Base-by-base conservation (phyloP, 2,888 invertebrate species). In the Lathronympha strigana region DNA sequence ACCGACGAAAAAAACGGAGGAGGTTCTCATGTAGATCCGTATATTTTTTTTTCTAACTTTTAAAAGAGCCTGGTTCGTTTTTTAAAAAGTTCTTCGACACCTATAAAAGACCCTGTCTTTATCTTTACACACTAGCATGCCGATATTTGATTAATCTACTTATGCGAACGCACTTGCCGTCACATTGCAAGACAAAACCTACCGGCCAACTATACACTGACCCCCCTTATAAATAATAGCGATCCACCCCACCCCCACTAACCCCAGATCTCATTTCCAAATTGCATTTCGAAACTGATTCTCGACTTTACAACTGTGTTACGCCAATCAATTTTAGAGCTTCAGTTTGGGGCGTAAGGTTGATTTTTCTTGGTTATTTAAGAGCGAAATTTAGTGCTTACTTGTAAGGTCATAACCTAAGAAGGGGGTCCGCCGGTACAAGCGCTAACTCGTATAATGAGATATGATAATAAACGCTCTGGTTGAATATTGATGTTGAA, bases 401-500 rank as follows among this genome's bases (percentile, higher is more conserved):
- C 81, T 80, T 76, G 80, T 79, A 81, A 85, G 88, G 88, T 86
- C 84, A 88, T 85, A 85, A 83, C 83, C 83, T 85, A 88, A 90
- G 82, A 88, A 89, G 81, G 89, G 88, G 83, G 81, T 77, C 76
- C 77, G 79, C 73, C 84, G 86, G 82, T 84, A 83, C 85, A 83
- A 89, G 89, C 89, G 89, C 91, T 92, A 92, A 92, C 91, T 92
- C 84, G 90, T 88, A 92, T 92, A 92, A 92, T 92, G 92, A 92
- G 91, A 92, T 92, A 92, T 91, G 92, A 91, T 92, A 92, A 92
- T 91, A 92, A 91, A 91, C 86, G 90, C 85, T 85, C 80, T 82
- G 80, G 81, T 86, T 86, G 91, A 92, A 92, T 91, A 92, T 92
- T 92, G 91, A 92, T 91, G 90, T 81, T 81, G 82, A 79, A 85